Evolutionary conservation across 2,113 vertebrate genomes (phyloP).

Genomic region (Passer domesticus): DNA sequence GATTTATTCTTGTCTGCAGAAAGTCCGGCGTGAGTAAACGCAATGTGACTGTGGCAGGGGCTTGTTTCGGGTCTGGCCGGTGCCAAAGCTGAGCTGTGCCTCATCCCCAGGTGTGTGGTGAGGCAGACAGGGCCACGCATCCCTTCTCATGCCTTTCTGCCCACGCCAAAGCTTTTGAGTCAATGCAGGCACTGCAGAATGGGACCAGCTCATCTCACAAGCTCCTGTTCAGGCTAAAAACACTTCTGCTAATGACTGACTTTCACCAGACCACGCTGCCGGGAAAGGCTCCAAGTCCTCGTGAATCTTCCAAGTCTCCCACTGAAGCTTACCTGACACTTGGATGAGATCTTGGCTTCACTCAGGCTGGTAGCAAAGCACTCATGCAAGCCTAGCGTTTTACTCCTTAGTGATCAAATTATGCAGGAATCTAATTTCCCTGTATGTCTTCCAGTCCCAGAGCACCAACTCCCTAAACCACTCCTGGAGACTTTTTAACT

Average conservation of each 20-base stretch:
- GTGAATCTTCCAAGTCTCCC: neutral
- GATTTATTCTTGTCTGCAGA: constrained; percentile 17
- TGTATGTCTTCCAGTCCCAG: neutral
- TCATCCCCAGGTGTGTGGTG: neutral
- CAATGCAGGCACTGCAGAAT: neutral
- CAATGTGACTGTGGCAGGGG: neutral
- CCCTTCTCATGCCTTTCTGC: neutral
- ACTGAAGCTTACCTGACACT: neutral
- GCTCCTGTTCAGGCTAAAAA: neutral
- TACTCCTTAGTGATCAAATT: neutral
- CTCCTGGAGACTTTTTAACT: neutral
- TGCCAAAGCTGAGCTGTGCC: neutral
- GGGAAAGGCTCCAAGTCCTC: neutral
- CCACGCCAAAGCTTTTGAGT: neutral
- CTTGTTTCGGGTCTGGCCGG: neutral
- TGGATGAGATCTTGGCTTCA: neutral
- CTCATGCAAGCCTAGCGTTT: accelerated
- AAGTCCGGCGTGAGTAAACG: constrained; percentile 6
- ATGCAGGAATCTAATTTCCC: neutral
- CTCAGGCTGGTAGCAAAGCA: neutral
- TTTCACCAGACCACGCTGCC: neutral
- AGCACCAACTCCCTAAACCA: neutral
- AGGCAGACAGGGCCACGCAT: neutral
- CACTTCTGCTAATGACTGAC: neutral
- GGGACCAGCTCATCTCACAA: neutral